A percentile compares a stretch with the other conserved stretches of the same genome.
Evolutionary conservation across 2,888 invertebrate genomes (phyloP).

Genomic region (Sminthurinus aureus): DNA sequence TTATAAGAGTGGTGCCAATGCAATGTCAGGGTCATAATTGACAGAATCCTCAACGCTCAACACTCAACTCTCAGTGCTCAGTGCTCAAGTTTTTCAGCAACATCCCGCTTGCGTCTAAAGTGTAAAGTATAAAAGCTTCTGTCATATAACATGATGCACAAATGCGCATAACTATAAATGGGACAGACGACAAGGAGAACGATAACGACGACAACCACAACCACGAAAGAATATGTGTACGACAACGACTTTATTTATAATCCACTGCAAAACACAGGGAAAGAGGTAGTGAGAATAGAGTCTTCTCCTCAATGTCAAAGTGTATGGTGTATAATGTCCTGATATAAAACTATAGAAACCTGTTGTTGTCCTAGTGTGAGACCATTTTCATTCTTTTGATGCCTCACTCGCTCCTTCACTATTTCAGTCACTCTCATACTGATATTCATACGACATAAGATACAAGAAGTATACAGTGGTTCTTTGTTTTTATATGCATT

Average conservation of each 20-base stretch:
- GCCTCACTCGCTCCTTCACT: not conserved
- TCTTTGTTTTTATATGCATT: not conserved
- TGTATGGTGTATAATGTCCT: not conserved
- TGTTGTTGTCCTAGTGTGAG: slow-evolving; percentile 13
- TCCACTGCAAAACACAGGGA: not conserved
- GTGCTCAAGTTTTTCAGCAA: slow-evolving; percentile 11
- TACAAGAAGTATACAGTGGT: not conserved
- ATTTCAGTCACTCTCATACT: not conserved
- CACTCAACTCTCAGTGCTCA: too few species aligned
- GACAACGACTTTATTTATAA: not conserved
- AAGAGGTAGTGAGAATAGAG: not conserved
- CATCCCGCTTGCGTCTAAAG: not conserved
- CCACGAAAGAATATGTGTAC: too few species aligned
- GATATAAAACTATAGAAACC: slow-evolving; percentile 15
- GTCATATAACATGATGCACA: not conserved
- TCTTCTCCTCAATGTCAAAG: not conserved
- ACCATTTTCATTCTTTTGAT: not conserved
- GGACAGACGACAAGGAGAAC: not conserved
- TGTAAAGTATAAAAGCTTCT: not conserved
- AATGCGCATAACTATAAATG: slow-evolving; percentile 5
- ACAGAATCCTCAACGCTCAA: slow-evolving; percentile 21
- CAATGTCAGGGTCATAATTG: slow-evolving; percentile 34
- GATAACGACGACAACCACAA: too few species aligned
- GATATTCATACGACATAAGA: not conserved
- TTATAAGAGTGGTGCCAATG: not conserved